phyloP scores from a whole-genome alignment of 2,797 vertebrate genomes.

The Poecilia wingei region DNA sequence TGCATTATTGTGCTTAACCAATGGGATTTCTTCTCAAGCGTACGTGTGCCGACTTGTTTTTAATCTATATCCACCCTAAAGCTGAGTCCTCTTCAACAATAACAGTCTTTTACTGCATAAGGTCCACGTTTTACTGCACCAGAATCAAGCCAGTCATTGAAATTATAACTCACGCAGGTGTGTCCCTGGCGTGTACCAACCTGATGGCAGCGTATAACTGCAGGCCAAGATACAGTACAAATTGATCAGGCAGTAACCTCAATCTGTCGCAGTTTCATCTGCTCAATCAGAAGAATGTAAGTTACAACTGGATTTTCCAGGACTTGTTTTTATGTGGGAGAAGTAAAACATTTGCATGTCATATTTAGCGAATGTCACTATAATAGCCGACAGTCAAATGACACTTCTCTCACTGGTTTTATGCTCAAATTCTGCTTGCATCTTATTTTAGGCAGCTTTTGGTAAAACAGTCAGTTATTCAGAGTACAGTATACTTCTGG shows the following conservation, averaged over 20 bases:
- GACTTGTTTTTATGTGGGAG: background rate
- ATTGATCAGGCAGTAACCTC: conserved; percentile 1
- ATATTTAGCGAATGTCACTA: no score
- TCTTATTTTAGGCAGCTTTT: background rate
- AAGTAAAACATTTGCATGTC: background rate
- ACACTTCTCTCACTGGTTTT: background rate
- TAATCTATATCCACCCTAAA: conserved; percentile 3
- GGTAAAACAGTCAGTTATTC: background rate
- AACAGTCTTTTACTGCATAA: background rate
- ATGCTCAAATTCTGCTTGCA: background rate
- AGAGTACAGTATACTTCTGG: background rate
- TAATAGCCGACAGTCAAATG: background rate
- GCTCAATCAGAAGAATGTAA: background rate
- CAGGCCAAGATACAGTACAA: background rate
- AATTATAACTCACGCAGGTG: conserved; percentile 6
- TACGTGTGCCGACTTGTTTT: background rate
- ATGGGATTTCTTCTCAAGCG: background rate
- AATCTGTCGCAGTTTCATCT: conserved; percentile 1
- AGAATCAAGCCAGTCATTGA: background rate
- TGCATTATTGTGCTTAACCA: background rate
- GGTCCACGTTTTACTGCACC: background rate
- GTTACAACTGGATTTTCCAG: background rate
- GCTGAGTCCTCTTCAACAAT: conserved; percentile 5
- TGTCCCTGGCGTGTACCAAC: conserved; percentile 16
- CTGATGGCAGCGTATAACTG: background rate